Evolutionary conservation across 2,113 vertebrate genomes (phyloP).

Genomic region (Sterrhoptilus dennistouni): DNA sequence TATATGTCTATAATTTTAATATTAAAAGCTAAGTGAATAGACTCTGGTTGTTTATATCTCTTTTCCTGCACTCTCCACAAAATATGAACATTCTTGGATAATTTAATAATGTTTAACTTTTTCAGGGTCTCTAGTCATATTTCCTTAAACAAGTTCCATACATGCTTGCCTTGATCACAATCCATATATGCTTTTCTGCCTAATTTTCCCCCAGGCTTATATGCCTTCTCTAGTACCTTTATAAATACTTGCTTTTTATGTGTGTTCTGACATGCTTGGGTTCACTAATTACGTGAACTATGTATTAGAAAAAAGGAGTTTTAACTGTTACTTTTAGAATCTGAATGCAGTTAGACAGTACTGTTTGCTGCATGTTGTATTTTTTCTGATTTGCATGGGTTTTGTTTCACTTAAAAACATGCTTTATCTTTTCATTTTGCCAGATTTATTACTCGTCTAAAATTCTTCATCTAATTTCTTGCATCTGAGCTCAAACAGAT

Average conservation of each 20-base stretch:
- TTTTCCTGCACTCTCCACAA: background rate
- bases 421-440: constrained; percentile 26
- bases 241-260: background rate
- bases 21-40: background rate
- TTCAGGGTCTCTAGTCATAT: background rate
- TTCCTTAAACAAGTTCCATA: background rate
- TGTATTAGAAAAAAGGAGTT: background rate
- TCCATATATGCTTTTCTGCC: background rate
- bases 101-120: background rate
- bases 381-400: background rate
- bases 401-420: constrained; percentile 13
- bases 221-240: background rate
- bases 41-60: background rate
- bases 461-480: constrained; percentile 55
- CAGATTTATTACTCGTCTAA: constrained; percentile 48
- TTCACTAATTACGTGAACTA: background rate
- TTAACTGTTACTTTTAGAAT: background rate
- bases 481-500: constrained; percentile 28
- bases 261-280: background rate
- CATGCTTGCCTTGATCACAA: background rate
- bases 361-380: background rate
- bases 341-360: background rate
- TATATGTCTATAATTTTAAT: background rate
- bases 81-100: background rate
- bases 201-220: background rate